These are phyloP conservation scores for Steatocranus sp. DNA, from an alignment of 2,797 vertebrate genomes.

Conservation along the genomic window DNA sequence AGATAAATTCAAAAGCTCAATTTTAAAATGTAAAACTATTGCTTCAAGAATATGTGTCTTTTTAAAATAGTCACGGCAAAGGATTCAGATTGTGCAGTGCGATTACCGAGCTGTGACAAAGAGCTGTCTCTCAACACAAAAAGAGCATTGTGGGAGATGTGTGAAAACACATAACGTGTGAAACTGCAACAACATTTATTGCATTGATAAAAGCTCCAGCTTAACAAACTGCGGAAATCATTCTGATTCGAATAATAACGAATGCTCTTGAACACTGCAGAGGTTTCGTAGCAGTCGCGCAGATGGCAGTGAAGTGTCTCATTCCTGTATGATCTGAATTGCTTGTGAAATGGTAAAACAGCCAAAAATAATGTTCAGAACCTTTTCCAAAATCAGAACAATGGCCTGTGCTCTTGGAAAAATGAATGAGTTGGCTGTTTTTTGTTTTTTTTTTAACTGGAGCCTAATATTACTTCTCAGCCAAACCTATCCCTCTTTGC, in stretches of 20 bases:
- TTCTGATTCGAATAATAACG: neutral
- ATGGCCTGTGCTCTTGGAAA: slow-evolving; percentile 1
- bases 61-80: neutral
- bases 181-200: neutral
- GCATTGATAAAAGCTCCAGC: neutral
- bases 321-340: neutral
- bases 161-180: slow-evolving; percentile 15
- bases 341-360: neutral
- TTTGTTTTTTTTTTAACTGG: neutral
- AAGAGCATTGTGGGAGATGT: neutral
- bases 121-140: neutral
- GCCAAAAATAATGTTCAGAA: slow-evolving; percentile 10
- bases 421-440: slow-evolving; percentile 16
- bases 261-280: neutral
- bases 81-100: neutral
- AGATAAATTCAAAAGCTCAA: neutral
- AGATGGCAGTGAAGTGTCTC: neutral
- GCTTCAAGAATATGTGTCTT: neutral
- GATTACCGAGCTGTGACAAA: neutral
- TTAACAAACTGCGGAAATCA: neutral
- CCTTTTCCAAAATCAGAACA: slow-evolving; percentile 9
- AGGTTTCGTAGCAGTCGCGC: neutral
- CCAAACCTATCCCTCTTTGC: slow-evolving; percentile 15
- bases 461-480: slow-evolving; percentile 23
- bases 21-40: neutral